Evolutionary conservation across 1,140 invertebrate genomes (phyloP).

Genomic region (Chionoecetes opilio): DNA sequence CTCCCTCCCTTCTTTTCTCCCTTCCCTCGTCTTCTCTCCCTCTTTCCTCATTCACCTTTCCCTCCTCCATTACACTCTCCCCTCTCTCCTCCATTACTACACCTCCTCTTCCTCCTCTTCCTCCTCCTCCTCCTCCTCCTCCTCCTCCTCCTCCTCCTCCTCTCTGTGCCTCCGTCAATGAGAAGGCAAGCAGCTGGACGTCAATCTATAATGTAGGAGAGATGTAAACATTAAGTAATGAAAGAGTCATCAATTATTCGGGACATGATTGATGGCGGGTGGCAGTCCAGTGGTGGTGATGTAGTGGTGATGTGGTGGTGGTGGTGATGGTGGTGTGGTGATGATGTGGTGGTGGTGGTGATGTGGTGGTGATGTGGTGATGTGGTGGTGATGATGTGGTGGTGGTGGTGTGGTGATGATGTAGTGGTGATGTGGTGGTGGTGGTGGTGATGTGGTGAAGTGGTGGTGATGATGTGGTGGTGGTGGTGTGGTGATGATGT

Average conservation of each 20-base stretch:
- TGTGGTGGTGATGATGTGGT: too few relatives aligned
- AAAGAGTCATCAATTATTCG: conserved; percentile 51
- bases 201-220: conserved; percentile 53
- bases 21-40: background rate
- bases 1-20: background rate
- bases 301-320: too few relatives aligned
- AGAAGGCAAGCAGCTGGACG: conserved; percentile 31
- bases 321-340: too few relatives aligned
- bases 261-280: background rate
- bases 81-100: background rate
- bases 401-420: too few relatives aligned
- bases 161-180: conserved; percentile 5
- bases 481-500: too few relatives aligned
- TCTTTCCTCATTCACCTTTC: background rate
- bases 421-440: background rate
- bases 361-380: background rate
- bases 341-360: too few relatives aligned
- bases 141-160: background rate
- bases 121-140: background rate
- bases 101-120: background rate
- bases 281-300: background rate
- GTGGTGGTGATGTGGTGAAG: background rate
- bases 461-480: too few relatives aligned
- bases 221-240: conserved; percentile 62
- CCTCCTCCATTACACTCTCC: background rate